Evolutionary conservation across 2,888 invertebrate species (phyloP).

Genomic region (Amphimallon solstitiale): DNA sequence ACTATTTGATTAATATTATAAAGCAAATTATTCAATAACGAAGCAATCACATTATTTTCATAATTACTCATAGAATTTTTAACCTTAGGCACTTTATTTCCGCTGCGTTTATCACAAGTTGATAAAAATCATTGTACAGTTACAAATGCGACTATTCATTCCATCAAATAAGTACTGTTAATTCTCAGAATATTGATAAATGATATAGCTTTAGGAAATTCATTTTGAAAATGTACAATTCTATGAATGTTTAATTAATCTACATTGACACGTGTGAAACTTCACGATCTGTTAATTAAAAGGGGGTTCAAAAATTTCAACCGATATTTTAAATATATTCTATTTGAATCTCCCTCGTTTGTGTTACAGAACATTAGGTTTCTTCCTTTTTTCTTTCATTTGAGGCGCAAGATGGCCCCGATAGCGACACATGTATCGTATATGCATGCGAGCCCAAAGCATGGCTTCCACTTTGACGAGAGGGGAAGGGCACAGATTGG

Average conservation of each 20-base stretch:
- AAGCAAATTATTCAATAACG: too few relatives aligned
- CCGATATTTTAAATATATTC: neutral
- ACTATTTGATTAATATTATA: too few relatives aligned
- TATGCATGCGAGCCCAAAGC: slow-evolving; percentile 16
- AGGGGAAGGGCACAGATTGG: slow-evolving; percentile 26
- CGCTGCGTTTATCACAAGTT: neutral
- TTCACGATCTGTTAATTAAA: neutral
- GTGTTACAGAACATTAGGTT: slow-evolving; percentile 3
- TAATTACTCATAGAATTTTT: neutral
- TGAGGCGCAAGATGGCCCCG: slow-evolving; percentile 33
- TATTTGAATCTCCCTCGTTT: slow-evolving; percentile 30
- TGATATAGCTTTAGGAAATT: too few relatives aligned
- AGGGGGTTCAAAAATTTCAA: neutral
- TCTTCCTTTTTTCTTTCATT: slow-evolving; percentile 14
- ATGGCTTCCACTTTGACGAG: slow-evolving; percentile 2
- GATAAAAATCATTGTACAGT: too few relatives aligned
- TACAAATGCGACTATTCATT: too few relatives aligned
- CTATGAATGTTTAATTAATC: too few relatives aligned
- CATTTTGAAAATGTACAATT: too few relatives aligned
- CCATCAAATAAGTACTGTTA: too few relatives aligned
- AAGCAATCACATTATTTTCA: too few relatives aligned
- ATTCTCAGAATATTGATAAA: too few relatives aligned
- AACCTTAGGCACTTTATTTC: neutral
- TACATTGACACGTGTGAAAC: neutral
- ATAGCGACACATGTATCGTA: slow-evolving; percentile 19